These are phyloP conservation scores for Salvelinus sp. DNA, from an alignment of 2,113 vertebrate genomes.

Conservation along the genomic window DNA sequence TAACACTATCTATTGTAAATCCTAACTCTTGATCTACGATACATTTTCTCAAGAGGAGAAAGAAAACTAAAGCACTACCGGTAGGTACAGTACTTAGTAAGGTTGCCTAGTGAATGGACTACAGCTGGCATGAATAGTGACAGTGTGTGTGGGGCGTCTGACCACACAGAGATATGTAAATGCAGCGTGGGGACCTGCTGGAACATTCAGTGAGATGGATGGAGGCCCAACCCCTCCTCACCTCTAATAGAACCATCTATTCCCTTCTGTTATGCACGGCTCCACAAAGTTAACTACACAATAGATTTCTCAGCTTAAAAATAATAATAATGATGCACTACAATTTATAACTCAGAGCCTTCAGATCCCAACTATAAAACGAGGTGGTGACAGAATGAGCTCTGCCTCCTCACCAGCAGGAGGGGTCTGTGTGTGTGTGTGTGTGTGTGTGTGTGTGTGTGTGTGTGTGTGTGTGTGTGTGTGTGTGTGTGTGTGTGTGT, in stretches of 20 bases:
- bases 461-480: slow-evolving; percentile 7
- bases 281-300: slow-evolving; percentile 46
- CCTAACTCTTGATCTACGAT: slow-evolving; percentile 9
- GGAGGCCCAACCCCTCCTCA: slow-evolving; percentile 8
- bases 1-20: neutral
- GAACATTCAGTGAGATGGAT: slow-evolving; percentile 19
- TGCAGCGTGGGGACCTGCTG: neutral
- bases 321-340: slow-evolving; percentile 55
- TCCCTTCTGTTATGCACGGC: slow-evolving; percentile 25
- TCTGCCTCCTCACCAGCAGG: slow-evolving; percentile 15
- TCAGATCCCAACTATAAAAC: slow-evolving; percentile 28
- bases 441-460: neutral
- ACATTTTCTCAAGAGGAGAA: neutral
- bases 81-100: too few relatives aligned
- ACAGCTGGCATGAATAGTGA: slow-evolving; percentile 6
- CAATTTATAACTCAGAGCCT: slow-evolving; percentile 56
- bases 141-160: slow-evolving; percentile 16
- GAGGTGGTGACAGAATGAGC: slow-evolving; percentile 49
- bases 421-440: slow-evolving; percentile 22
- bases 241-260: slow-evolving; percentile 31
- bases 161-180: slow-evolving; percentile 9
- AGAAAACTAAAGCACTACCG: too few relatives aligned
- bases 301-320: slow-evolving; percentile 48
- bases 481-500: slow-evolving; percentile 1
- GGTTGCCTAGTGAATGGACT: too few relatives aligned